Conservation (phyloP, 2,113 vertebrate species). For the Thryonomys swinderianus region DNA sequence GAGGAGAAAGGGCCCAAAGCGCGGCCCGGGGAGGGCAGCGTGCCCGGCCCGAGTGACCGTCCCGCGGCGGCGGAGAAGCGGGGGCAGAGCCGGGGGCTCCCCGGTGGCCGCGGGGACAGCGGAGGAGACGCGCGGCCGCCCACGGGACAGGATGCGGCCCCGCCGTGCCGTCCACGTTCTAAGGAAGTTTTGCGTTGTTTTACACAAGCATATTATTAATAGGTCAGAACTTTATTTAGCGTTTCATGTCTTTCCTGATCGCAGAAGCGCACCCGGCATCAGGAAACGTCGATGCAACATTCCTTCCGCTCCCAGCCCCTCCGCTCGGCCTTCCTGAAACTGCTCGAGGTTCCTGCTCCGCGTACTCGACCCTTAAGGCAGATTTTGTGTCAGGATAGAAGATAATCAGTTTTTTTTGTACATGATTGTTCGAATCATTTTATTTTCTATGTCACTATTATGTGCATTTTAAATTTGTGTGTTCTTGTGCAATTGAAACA, state of each 20-base stretch:
- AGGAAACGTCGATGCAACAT: fast-evolving
- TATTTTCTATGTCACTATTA: background rate
- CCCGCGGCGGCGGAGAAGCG: too few relatives aligned
- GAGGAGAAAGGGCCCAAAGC: too few relatives aligned
- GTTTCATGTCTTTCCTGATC: background rate
- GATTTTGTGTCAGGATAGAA: background rate
- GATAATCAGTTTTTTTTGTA: background rate
- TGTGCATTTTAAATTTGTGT: background rate
- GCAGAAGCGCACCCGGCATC: background rate
- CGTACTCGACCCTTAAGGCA: background rate
- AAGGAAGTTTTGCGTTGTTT: background rate
- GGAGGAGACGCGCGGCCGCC: too few relatives aligned
- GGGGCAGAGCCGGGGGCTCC: too few relatives aligned
- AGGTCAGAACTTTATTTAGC: background rate
- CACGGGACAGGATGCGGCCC: too few relatives aligned
- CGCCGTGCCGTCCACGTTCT: background rate
- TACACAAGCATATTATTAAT: background rate
- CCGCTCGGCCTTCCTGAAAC: background rate
- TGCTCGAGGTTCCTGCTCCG: background rate
- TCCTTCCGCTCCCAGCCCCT: background rate
- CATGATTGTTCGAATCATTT: background rate
- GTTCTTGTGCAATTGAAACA: conserved; percentile 21
- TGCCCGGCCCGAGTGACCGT: too few relatives aligned
- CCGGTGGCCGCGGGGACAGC: too few relatives aligned
- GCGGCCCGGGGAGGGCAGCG: too few relatives aligned